Evolutionary conservation across 2,888 invertebrate genomes (phyloP), one percentile per base, ranked within the genome.

Genomic region (Congeria kusceri): DNA sequence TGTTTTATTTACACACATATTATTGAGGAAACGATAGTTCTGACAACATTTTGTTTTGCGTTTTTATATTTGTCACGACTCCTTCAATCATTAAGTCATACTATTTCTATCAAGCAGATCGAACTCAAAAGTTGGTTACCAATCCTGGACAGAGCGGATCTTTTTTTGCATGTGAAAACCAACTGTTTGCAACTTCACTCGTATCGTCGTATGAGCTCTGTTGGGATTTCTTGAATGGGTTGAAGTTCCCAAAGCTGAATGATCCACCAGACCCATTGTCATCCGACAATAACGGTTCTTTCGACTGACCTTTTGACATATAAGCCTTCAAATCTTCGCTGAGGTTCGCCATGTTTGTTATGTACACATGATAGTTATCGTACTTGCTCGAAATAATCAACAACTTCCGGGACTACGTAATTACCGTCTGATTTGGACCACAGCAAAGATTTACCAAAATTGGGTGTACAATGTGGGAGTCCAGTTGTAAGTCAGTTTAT

Each of bases 91-190:
- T n/a, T n/a, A n/a, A n/a, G n/a, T n/a, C n/a, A n/a, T n/a, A n/a
- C n/a, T n/a, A n/a, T n/a, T n/a, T n/a, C n/a, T n/a, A n/a, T n/a
- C n/a, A n/a, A n/a, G n/a, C n/a, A n/a, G n/a, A n/a, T n/a, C n/a
- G n/a, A 32, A 7, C 32, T 32, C 4, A 32, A 32, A 32, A 11
- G 4, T 32, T 11, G 11, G 88, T 74, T 77, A 93, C 93, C 85
- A 93, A 69, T 76, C 91, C 91, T n/a, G 93, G 92, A n/a, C 92
- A 83, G 25, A 88, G 83, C 0, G 93, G 93, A 65, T 93, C 93
- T 27, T 88, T 88, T 70, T 93, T 90, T 9, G 93, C 93, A 61
- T 92, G 88, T 20, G 87, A 80, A 83, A 93, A 93, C 93, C 93
- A 93, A 29, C 90, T 86, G 78, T 91, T 91, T 27, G 88, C 87